These are phyloP conservation scores for Cherax destructor DNA, from an alignment of 1,140 invertebrate genomes.

Conservation along the genomic window DNA sequence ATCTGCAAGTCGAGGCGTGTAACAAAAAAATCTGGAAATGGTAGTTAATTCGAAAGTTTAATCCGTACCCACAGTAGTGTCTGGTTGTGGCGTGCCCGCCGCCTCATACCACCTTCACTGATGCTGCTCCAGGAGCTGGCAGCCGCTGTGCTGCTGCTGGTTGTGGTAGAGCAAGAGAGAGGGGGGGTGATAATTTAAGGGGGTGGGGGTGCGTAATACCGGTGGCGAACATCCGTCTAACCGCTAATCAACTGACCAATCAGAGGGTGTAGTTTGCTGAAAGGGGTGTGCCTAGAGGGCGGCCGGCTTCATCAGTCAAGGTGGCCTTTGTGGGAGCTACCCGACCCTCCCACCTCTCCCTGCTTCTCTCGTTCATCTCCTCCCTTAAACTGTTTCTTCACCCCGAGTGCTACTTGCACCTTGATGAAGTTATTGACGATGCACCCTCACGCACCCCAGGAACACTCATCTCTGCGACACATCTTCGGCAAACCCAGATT, in stretches of 20 bases:
- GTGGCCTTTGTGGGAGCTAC: slow-evolving; percentile 38
- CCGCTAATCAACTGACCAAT: slow-evolving; percentile 69
- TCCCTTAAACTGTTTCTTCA: not conserved
- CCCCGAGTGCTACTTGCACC: not conserved
- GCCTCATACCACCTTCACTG: not conserved
- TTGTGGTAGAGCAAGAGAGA: slow-evolving; percentile 40
- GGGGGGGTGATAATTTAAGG: slow-evolving; percentile 59
- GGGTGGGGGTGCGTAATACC: slow-evolving; percentile 66
- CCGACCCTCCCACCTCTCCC: slow-evolving; percentile 21
- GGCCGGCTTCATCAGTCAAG: slow-evolving; percentile 51
- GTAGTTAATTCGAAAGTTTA: slow-evolving; percentile 21
- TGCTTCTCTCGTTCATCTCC: slow-evolving; percentile 27
- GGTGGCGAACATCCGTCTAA: slow-evolving; percentile 67
- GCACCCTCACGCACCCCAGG: not conserved
- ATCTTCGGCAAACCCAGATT: not conserved
- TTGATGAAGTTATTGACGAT: slow-evolving; percentile 1
- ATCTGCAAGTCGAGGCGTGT: not conserved
- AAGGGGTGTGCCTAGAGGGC: slow-evolving; percentile 59
- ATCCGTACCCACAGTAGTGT: slow-evolving; percentile 17
- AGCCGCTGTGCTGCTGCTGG: slow-evolving; percentile 34
- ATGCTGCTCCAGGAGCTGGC: too few species aligned
- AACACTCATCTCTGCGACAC: too few species aligned
- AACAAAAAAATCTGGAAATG: not conserved
- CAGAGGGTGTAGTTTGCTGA: slow-evolving; percentile 68
- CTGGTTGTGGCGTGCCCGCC: slow-evolving; percentile 8